These are phyloP conservation scores for Takifugu rubripes DNA, from an alignment of 2,797 vertebrate species.

Conservation along the genomic window DNA sequence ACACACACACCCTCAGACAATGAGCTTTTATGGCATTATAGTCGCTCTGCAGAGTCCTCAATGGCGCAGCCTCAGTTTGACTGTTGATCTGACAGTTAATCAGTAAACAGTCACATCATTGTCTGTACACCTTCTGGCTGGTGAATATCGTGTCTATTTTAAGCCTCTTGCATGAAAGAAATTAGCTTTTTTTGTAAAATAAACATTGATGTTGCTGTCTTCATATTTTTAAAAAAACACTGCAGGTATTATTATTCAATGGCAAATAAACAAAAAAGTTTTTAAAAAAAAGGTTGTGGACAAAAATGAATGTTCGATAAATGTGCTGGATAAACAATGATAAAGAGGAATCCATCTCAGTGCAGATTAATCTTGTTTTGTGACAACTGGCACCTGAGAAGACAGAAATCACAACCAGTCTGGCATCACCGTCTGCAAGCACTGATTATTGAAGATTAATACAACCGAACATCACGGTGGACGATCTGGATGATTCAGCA, in stretches of 20 bases:
- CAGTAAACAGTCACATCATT: too few species aligned
- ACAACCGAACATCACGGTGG: too few species aligned
- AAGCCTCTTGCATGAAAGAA: background rate
- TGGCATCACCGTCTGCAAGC: too few species aligned
- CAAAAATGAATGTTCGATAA: background rate
- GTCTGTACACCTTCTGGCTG: too few species aligned
- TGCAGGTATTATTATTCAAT: background rate
- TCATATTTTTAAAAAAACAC: background rate
- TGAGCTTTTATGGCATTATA: background rate
- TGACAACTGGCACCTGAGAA: constrained; percentile 47
- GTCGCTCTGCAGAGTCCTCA: background rate
- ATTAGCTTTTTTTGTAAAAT: background rate
- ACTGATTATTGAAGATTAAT: too few species aligned
- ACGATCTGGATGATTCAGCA: background rate
- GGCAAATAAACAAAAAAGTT: background rate
- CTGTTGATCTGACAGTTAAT: background rate
- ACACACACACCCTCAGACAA: background rate
- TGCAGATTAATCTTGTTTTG: constrained; percentile 31
- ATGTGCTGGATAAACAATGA: too few species aligned
- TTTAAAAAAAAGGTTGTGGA: background rate
- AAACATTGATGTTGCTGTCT: background rate
- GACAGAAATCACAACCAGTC: constrained; percentile 15
- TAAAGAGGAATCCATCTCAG: constrained; percentile 9
- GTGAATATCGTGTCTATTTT: background rate
- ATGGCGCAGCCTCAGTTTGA: background rate